These are phyloP conservation scores for Drosophila equinoxialis DNA, from an alignment of 1,140 invertebrate genomes.

Conservation along the genomic window DNA sequence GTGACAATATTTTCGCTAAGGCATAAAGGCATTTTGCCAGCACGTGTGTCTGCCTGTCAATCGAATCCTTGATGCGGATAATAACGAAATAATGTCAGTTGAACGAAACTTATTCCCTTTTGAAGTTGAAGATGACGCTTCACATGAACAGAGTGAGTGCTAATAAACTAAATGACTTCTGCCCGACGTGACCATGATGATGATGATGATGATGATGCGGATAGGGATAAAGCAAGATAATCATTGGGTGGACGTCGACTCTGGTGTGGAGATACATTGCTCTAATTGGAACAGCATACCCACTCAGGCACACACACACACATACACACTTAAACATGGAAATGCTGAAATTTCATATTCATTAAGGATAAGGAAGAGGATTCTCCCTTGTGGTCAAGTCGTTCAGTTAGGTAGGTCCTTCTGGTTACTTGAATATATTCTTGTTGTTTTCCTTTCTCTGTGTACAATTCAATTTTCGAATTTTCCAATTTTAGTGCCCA, in stretches of 20 bases:
- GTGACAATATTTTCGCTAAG: constrained; percentile 75
- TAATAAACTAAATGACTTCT: constrained; percentile 77
- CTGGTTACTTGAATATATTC: not conserved
- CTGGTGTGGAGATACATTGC: not conserved
- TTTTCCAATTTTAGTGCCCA: constrained; percentile 71
- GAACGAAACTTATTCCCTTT: constrained; percentile 46
- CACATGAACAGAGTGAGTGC: constrained; percentile 38
- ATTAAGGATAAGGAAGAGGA: not conserved
- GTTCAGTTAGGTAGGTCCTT: constrained; percentile 38
- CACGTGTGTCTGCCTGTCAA: constrained; percentile 71
- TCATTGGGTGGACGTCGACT: not conserved
- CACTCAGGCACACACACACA: constrained; percentile 30
- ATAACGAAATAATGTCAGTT: constrained; percentile 79
- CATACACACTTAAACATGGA: not conserved
- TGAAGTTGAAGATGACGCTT: constrained; percentile 23
- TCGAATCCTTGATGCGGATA: constrained; percentile 79
- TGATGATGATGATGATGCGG: not conserved
- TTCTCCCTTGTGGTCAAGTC: constrained; percentile 8
- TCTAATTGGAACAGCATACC: constrained; percentile 40
- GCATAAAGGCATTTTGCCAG: constrained; percentile 68
- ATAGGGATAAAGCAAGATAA: constrained; percentile 11
- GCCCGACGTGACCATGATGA: constrained; percentile 27
- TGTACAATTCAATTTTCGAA: constrained; percentile 75
- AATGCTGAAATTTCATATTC: constrained; percentile 30
- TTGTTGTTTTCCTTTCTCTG: constrained; percentile 25